Evolutionary conservation across 2,797 vertebrate genomes (phyloP).

Genomic region (Macropus fuliginosus): DNA sequence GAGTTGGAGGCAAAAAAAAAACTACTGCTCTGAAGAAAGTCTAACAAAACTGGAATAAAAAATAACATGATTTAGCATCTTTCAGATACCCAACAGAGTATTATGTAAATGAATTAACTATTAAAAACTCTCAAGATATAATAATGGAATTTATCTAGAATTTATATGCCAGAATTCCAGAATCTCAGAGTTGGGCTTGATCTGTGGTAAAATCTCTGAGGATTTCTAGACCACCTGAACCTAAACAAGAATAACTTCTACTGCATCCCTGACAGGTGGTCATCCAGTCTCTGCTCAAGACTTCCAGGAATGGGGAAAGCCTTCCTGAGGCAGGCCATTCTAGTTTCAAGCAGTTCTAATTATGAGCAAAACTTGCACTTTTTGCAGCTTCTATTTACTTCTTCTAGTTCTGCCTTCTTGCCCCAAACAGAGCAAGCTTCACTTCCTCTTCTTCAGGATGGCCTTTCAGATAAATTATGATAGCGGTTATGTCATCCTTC

Average conservation of each 20-base stretch:
- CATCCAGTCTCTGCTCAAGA: not conserved
- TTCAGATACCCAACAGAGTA: not conserved
- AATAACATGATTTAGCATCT: not conserved
- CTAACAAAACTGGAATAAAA: not conserved
- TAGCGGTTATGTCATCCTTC: not conserved
- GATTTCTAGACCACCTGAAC: not conserved
- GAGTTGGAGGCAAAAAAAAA: not conserved
- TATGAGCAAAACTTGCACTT: not conserved
- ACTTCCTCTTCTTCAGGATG: not conserved
- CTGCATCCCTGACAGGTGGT: not conserved
- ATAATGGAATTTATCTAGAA: not conserved
- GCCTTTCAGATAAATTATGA: too few relatives aligned
- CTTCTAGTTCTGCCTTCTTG: not conserved
- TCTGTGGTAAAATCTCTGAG: not conserved
- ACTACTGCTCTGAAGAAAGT: not conserved
- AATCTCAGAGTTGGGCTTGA: not conserved
- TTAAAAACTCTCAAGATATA: not conserved
- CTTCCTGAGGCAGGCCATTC: not conserved
- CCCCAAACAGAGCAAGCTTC: not conserved
- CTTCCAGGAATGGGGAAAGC: not conserved
- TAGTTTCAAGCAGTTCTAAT: not conserved
- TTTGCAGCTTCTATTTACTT: not conserved
- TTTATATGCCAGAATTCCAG: not conserved
- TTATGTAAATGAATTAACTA: not conserved
- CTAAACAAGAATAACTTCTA: not conserved